A percentile compares a stretch with the other conserved stretches of the same genome.
Conservation (phyloP, 2,888 invertebrate species). For the Ellobium chinense region DNA sequence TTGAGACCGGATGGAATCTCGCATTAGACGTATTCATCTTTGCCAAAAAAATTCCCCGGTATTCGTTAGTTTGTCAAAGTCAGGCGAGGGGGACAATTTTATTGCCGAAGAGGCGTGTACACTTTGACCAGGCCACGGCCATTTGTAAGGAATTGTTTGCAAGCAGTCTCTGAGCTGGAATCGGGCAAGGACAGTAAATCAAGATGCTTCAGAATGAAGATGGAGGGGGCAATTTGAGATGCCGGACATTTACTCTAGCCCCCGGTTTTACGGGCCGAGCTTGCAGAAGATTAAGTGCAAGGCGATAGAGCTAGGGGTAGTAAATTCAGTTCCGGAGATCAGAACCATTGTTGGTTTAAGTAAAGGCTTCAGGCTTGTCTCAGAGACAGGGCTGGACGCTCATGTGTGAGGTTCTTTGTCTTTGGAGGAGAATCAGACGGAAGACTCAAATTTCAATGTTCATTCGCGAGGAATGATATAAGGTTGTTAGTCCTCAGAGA, state of each 20-base stretch:
- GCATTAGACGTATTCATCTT: too few relatives aligned
- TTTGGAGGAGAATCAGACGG: neutral
- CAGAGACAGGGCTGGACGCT: neutral
- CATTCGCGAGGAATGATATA: too few relatives aligned
- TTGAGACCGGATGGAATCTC: too few relatives aligned
- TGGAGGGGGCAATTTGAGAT: neutral
- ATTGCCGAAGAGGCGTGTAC: neutral
- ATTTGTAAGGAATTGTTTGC: neutral
- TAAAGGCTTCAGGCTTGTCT: neutral
- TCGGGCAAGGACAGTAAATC: neutral
- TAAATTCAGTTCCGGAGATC: neutral
- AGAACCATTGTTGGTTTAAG: neutral
- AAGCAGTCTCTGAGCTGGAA: neutral
- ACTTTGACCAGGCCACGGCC: neutral
- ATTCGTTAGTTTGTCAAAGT: neutral
- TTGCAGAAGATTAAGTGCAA: neutral
- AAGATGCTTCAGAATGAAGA: neutral
- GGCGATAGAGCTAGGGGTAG: neutral
- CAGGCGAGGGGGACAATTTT: neutral
- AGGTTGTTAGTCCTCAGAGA: too few relatives aligned
- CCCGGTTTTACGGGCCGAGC: neutral
- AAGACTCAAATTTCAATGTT: too few relatives aligned
- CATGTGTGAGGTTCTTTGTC: neutral
- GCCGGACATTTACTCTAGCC: neutral
- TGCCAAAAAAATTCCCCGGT: neutral